These are phyloP conservation scores for Stenolophus ochropezus DNA, from an alignment of 2,888 invertebrate genomes.

Conservation along the genomic window DNA sequence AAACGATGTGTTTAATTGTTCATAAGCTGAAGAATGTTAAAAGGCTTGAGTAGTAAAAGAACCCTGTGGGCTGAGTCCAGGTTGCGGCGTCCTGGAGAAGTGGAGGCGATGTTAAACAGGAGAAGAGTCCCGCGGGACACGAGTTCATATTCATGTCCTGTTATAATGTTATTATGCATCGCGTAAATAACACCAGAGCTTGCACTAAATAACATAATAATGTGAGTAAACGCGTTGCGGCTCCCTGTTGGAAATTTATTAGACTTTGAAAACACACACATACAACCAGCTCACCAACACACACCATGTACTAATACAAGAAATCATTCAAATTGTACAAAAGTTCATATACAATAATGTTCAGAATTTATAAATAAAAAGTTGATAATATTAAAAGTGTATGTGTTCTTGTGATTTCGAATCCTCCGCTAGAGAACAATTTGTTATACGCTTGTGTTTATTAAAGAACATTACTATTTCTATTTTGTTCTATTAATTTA, in stretches of 20 bases:
- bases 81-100: not conserved
- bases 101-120: conserved; percentile 56
- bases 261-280: conserved; percentile 65
- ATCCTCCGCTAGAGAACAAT: too few relatives aligned
- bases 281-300: conserved; percentile 1
- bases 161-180: conserved; percentile 70
- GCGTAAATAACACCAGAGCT: conserved; percentile 69
- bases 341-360: not conserved
- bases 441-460: too few relatives aligned
- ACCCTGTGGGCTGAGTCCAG: not conserved
- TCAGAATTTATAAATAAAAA: too few relatives aligned
- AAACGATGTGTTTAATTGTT: conserved; percentile 28
- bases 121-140: conserved; percentile 69
- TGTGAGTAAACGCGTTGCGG: conserved; percentile 68
- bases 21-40: conserved; percentile 48
- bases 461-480: too few relatives aligned
- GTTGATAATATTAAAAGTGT: too few relatives aligned
- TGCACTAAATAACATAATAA: conserved; percentile 71
- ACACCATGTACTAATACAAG: not conserved
- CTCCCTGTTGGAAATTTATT: conserved; percentile 69
- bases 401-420: too few relatives aligned
- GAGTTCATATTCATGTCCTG: conserved; percentile 71
- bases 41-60: conserved; percentile 19
- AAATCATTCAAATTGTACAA: not conserved
- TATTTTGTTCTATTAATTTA: too few relatives aligned